Base-by-base conservation (phyloP, 1,140 invertebrate species). In the Rhopalosiphum padi region DNA sequence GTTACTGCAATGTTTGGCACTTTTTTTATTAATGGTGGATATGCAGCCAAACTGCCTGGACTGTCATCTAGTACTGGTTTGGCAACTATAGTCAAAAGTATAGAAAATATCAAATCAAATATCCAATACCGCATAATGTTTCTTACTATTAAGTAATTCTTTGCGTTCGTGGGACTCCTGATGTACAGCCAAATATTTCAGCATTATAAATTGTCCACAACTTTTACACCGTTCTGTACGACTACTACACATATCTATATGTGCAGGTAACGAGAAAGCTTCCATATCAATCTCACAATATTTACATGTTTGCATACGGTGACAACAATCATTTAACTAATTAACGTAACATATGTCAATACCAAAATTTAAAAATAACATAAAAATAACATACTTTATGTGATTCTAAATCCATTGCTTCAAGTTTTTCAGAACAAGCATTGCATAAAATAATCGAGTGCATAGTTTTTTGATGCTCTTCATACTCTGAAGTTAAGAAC, bases 131-230 rank as follows among this genome's bases (percentile, higher is more conserved):
- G 53, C 18, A 23, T 7, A 21, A 92, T 53, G 1, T 85, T 86
- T 41, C 77, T 85, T 83, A 93, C 91, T 37, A 86, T 86, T 93
- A 25, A 51, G 48, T 43, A 86, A 53, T 86, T 85, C 85, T 85
- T 85, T 86, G 8, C 53, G 68, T n/a, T 55, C 37, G 86, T 93
- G 91, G 7, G 35, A 55, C 55, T 93, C 77, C 68, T 96, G 94
- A 94, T 97, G 97, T 93, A 96, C 95, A 94, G 96, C 95, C 51
- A 96, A 96, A 94, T 97, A 96, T 94, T 96, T 97, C 94, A 96
- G 95, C 96, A 97, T 97, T 82, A 97, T 96, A 94, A 96, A 96
- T 95, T 97, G 96, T 37, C 96, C 95, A 95, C 97, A 97, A 46
- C 96, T 96, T 9, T 95, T 94, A 95, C 97, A 97, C 88, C 95